Evolutionary conservation across 2,113 vertebrate genomes (phyloP).

Genomic region (Lonchura striata): DNA sequence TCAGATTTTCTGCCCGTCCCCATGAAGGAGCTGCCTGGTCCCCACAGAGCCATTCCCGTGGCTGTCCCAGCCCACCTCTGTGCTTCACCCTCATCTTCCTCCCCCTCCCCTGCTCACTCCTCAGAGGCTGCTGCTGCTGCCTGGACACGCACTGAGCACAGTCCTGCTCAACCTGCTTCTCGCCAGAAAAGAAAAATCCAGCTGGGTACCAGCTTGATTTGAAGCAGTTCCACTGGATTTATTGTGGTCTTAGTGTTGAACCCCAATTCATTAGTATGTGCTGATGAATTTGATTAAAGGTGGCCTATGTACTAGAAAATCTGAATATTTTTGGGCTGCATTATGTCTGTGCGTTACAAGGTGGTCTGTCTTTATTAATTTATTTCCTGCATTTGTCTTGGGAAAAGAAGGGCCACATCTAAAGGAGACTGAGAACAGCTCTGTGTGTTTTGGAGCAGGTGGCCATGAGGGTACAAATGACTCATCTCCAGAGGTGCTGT

Average conservation of each 20-base stretch:
- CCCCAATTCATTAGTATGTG: neutral
- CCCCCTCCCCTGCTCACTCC: neutral
- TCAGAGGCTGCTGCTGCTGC: neutral
- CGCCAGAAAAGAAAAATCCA: neutral
- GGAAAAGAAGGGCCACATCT: neutral
- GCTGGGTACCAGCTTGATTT: neutral
- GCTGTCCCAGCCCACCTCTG: neutral
- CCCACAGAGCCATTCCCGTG: accelerated
- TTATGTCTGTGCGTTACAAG: neutral
- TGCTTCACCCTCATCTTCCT: neutral
- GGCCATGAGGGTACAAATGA: neutral
- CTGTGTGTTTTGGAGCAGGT: neutral
- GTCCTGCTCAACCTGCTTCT: neutral
- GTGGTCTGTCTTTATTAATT: neutral
- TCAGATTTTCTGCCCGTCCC: accelerated
- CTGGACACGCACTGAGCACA: neutral
- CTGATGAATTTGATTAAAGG: neutral
- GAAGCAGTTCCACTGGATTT: neutral
- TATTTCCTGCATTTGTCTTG: neutral
- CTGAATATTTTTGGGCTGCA: neutral
- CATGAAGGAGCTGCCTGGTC: accelerated
- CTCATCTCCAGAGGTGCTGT: neutral
- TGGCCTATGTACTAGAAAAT: neutral
- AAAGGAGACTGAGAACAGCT: neutral
- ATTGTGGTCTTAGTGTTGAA: neutral